Evolutionary conservation across 92 coral and sea anemone species (phyloP).

Genomic region (Scolanthus callimorphus): DNA sequence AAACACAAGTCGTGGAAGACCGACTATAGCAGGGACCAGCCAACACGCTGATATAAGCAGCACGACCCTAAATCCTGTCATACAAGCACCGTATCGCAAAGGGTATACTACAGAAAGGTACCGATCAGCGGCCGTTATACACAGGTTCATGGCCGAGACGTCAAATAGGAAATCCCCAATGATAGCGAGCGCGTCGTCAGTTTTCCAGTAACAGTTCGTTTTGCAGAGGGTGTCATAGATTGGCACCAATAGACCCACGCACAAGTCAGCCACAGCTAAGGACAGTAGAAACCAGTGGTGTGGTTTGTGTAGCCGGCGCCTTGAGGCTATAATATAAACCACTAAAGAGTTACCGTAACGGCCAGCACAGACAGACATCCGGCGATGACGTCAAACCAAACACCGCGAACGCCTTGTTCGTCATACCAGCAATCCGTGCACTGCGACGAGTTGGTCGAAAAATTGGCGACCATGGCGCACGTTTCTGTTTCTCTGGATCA

Average conservation of each 20-base stretch:
- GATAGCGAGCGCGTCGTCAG: neutral
- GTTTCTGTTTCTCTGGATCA: no score
- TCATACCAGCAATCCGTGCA: no score
- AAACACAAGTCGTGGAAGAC: neutral
- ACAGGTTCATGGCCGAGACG: neutral
- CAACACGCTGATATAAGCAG: neutral
- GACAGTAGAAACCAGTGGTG: neutral
- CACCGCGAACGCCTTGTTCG: neutral
- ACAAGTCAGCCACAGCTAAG: neutral
- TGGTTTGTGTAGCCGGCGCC: neutral
- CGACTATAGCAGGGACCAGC: neutral
- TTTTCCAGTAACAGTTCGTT: neutral
- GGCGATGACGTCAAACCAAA: neutral
- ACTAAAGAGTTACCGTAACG: neutral
- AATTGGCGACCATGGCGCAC: neutral
- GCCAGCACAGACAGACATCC: neutral
- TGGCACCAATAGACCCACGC: neutral
- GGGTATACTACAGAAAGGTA: neutral
- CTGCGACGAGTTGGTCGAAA: no score
- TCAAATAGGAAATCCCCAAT: neutral
- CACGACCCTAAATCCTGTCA: neutral
- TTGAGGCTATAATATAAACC: neutral
- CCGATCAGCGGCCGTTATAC: neutral
- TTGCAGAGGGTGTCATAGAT: no score
- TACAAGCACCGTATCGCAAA: neutral